These are phyloP conservation scores for Eulemur coronatus DNA, from an alignment of 2,797 vertebrate genomes.

Conservation along the genomic window DNA sequence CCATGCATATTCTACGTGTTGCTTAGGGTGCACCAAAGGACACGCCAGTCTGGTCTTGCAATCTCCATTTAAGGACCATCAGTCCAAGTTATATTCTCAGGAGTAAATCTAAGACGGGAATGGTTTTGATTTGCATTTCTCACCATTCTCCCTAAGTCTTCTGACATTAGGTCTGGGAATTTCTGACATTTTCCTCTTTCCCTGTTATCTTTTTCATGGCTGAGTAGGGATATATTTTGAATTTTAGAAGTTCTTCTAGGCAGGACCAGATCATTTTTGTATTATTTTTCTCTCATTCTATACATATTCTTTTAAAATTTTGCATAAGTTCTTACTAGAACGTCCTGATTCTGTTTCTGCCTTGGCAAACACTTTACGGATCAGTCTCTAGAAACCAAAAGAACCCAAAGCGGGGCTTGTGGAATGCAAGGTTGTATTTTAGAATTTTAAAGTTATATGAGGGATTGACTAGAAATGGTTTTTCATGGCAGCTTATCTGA, in stretches of 20 bases:
- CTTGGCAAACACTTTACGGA: background rate
- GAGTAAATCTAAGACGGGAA: background rate
- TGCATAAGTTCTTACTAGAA: background rate
- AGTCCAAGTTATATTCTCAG: background rate
- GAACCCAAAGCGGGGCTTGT: background rate
- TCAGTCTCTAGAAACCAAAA: background rate
- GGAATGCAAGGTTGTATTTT: background rate
- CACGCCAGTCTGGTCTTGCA: background rate
- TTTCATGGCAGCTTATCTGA: slow-evolving; percentile 12
- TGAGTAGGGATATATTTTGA: background rate
- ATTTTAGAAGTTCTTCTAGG: slow-evolving; percentile 24
- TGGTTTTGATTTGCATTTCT: background rate
- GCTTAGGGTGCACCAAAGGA: background rate
- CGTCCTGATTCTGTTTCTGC: background rate
- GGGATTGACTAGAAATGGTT: background rate
- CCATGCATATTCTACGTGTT: background rate
- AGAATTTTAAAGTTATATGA: background rate
- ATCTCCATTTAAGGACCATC: background rate
- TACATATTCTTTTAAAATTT: background rate
- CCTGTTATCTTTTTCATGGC: background rate
- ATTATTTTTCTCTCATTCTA: background rate
- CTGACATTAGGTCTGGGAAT: background rate
- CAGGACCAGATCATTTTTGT: background rate
- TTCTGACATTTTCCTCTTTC: background rate
- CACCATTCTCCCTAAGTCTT: background rate